A percentile compares a stretch with the other conserved stretches of the same genome.
Conservation (phyloP, 2,113 vertebrate genomes). For the Thinocorus orbignyianus region DNA sequence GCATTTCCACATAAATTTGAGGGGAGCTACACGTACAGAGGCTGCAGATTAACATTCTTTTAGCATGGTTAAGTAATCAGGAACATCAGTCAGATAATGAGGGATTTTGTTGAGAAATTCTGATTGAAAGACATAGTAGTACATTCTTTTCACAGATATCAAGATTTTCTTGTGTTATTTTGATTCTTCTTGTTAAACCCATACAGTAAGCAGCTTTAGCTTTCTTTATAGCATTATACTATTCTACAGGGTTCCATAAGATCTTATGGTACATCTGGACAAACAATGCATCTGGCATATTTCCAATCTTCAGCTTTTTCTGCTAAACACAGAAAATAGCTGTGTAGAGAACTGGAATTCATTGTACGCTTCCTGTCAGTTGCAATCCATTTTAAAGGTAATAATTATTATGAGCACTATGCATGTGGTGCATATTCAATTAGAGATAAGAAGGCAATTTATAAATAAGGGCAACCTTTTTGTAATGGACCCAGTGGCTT, state of each 20-base stretch:
- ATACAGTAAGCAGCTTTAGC: conserved; percentile 12
- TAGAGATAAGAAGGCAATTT: background rate
- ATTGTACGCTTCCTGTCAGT: background rate
- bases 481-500: background rate
- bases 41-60: conserved; percentile 3
- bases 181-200: background rate
- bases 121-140: background rate
- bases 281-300: conserved; percentile 29
- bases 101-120: conserved; percentile 16
- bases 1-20: conserved; percentile 14
- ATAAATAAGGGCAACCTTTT: background rate
- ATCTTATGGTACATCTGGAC: conserved; percentile 41
- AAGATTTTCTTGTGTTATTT: conserved; percentile 4
- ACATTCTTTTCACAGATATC: conserved; percentile 20
- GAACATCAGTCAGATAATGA: conserved; percentile 48
- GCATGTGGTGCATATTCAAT: background rate
- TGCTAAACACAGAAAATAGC: conserved; percentile 44
- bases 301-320: background rate
- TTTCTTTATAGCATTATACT: conserved; percentile 13
- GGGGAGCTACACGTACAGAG: background rate
- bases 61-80: background rate
- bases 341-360: background rate
- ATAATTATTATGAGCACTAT: background rate
- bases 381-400: conserved; percentile 17
- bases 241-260: conserved; percentile 21